Percentiles rank a stretch among this genome's conserved stretches.
phyloP scores from a whole-genome alignment of 2,797 vertebrate species.

The Sciaenops ocellatus region DNA sequence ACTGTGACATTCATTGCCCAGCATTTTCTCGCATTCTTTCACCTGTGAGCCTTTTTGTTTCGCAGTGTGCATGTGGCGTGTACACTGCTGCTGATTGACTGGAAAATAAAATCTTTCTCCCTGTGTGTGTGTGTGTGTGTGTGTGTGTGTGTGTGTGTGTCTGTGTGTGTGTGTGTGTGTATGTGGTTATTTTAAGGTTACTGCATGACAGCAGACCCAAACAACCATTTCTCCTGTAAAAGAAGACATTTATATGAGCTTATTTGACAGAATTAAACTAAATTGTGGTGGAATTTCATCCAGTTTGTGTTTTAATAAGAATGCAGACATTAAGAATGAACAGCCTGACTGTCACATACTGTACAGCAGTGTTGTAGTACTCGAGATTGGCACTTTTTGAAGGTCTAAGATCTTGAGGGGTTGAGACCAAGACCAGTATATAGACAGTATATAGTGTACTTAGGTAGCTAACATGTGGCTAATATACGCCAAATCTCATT shows the following conservation, averaged over 20 bases:
- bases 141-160: background rate
- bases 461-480: too few relatives aligned
- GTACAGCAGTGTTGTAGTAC: too few relatives aligned
- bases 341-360: background rate
- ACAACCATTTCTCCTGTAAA: background rate
- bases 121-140: too few relatives aligned
- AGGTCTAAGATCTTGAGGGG: too few relatives aligned
- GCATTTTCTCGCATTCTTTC: background rate
- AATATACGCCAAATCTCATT: too few relatives aligned
- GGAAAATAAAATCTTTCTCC: background rate
- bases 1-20: background rate
- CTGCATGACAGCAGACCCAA: background rate
- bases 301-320: background rate
- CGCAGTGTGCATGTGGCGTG: background rate
- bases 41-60: conserved; percentile 6
- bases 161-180: too few relatives aligned
- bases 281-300: background rate
- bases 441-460: too few relatives aligned
- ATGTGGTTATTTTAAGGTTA: background rate
- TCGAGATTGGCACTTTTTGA: too few relatives aligned
- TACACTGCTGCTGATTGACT: background rate
- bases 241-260: background rate
- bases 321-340: background rate
- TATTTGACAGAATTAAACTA: background rate
- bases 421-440: too few relatives aligned